phyloP scores from a whole-genome alignment of 2,797 vertebrate species.

The Pseudopleuronectes americanus region DNA sequence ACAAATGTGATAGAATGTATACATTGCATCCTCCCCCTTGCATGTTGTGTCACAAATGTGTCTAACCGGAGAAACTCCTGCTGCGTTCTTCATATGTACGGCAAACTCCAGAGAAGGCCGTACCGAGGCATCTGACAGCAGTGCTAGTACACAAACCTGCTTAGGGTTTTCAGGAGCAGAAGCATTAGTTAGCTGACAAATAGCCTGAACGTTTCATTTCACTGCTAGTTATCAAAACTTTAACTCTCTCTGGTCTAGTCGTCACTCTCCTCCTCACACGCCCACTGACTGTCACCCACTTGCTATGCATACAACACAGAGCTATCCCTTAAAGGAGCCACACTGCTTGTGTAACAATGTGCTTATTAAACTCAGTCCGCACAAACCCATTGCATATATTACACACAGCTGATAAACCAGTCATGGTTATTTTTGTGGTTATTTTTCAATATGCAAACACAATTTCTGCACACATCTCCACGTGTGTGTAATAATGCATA shows the following conservation, averaged over 20 bases:
- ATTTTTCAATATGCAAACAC: background rate
- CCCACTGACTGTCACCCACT: background rate
- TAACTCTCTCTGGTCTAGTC: background rate
- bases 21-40: too few relatives aligned
- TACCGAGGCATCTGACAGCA: background rate
- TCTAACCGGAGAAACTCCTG: too few relatives aligned
- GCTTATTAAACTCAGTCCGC: background rate
- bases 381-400: background rate
- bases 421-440: background rate
- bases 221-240: background rate
- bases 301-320: background rate
- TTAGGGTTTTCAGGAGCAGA: too few relatives aligned
- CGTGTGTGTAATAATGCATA: background rate
- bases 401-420: background rate
- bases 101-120: too few relatives aligned
- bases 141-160: background rate
- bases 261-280: background rate
- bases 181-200: too few relatives aligned
- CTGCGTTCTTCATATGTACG: too few relatives aligned
- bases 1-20: too few relatives aligned
- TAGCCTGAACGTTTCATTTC: too few relatives aligned
- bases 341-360: background rate
- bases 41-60: too few relatives aligned
- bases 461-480: background rate
- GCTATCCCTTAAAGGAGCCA: background rate